Evolutionary conservation across 2,113 vertebrate species (phyloP), one percentile per base, ranked within the genome.

Genomic region (Neofelis nebulosa): DNA sequence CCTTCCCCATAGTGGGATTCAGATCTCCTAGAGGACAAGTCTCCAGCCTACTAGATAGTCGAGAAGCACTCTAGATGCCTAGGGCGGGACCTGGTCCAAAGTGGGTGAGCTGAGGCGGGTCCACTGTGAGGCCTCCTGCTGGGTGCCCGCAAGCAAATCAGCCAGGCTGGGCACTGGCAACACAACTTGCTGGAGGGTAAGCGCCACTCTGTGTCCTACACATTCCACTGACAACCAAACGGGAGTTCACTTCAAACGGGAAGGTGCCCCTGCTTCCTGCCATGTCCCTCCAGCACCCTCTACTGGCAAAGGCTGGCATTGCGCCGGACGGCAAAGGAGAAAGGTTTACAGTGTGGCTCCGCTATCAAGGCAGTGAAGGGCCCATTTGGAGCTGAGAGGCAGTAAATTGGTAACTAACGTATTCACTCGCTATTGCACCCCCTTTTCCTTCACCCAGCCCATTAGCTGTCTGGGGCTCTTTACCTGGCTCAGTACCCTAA

Each of bases 371-470:
- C 68, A 86, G 19, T 9, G 31, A 79, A 80, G 29, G 16, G 45
- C 3, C 5, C 61, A 31, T 52, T 38, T 63, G 65, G 7, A 55
- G 65, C n/a, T 18, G 16, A 45, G n/a, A 82, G 25, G 50, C 18
- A 61, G 23, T 48, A 55, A 21, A 14, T 9, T 12, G 41, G 11
- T 14, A 36, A 33, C 61, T 78, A 25, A 83, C 21, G 25, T 36
- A 14, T 10, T 82, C 23, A 2, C 29, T 78, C 6, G 14, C 33
- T 14, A 10, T 2, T 5, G 5, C n/a, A 16, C 7, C 8, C 3
- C 4, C 13, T 71, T 84, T 76, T 76, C 66, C 48, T 93, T 95
- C 65, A 61, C 33, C 82, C 31, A 65, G 48, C 7, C 68, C 38
- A 16, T 9, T 18, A 50, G 19, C 68, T 71, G 9, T 76, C 36